Conservation (phyloP, 2,888 invertebrate genomes). For the Petrolisthes cinctipes region DNA sequence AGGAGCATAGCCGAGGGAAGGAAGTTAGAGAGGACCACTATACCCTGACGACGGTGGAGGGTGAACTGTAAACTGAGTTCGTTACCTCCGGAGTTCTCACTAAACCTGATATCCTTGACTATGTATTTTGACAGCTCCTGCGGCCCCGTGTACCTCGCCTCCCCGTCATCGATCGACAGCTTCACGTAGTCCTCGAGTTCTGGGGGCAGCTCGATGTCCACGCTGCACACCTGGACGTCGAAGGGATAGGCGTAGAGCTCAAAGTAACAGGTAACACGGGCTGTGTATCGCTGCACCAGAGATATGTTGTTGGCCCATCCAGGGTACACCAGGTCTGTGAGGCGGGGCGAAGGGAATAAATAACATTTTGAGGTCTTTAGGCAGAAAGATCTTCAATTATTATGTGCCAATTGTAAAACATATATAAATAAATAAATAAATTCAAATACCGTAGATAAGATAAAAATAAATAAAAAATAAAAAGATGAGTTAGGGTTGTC, state of each 20-base stretch:
- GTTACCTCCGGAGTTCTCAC: background rate
- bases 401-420: background rate
- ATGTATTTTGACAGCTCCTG: constrained; percentile 27
- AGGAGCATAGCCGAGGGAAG: constrained; percentile 39
- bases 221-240: constrained; percentile 43
- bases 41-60: constrained; percentile 36
- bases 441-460: background rate
- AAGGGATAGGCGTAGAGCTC: constrained; percentile 47
- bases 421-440: background rate
- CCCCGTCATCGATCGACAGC: background rate
- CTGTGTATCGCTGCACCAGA: constrained; percentile 33
- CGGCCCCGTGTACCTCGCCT: constrained; percentile 19
- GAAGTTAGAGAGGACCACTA: constrained; percentile 31
- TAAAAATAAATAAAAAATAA: background rate
- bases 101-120: constrained; percentile 4
- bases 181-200: constrained; percentile 37
- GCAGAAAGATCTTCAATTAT: background rate
- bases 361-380: background rate
- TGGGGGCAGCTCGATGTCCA: constrained; percentile 41
- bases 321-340: constrained; percentile 39
- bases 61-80: constrained; percentile 22
- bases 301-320: constrained; percentile 21
- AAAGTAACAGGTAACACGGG: constrained; percentile 42
- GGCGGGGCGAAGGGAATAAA: background rate
- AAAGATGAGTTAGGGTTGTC: too few relatives aligned